These are phyloP conservation scores for Lepus oiostolus DNA, from an alignment of 2,797 vertebrate species.

Conservation along the genomic window DNA sequence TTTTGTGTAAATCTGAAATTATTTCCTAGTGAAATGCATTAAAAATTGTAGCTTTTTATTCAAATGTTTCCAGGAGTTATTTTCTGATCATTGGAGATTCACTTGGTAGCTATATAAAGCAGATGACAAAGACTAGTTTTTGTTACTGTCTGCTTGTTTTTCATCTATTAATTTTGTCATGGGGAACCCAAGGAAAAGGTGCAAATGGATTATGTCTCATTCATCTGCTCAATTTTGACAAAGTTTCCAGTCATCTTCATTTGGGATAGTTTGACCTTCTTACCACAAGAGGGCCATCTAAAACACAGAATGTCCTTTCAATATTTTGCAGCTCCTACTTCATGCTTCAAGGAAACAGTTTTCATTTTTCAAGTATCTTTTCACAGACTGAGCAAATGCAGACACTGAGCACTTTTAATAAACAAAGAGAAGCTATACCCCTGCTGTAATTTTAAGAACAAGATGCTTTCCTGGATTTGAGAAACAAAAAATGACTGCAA, in stretches of 20 bases:
- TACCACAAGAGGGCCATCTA: constrained; percentile 84
- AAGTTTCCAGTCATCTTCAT: neutral
- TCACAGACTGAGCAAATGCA: neutral
- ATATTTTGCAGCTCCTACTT: neutral
- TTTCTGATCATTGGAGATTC: neutral
- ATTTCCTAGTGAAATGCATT: constrained; percentile 10
- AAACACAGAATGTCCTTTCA: neutral
- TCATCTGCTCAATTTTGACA: neutral
- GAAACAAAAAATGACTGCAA: neutral
- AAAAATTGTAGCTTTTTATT: constrained; percentile 25
- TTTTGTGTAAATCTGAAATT: neutral
- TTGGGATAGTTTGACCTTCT: constrained; percentile 11
- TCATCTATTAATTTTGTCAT: neutral
- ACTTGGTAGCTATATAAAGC: neutral
- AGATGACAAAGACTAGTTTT: neutral
- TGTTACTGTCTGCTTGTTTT: neutral
- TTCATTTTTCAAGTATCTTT: constrained; percentile 13
- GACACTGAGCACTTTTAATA: neutral
- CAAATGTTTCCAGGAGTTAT: neutral
- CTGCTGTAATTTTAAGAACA: constrained; percentile 1
- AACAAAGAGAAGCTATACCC: neutral
- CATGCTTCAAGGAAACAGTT: constrained; percentile 15
- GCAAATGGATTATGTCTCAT: neutral
- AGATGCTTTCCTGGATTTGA: constrained; percentile 6
- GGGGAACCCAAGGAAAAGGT: neutral